phyloP scores from a whole-genome alignment of 1,140 invertebrate genomes.

The Drosophila dunni region DNA sequence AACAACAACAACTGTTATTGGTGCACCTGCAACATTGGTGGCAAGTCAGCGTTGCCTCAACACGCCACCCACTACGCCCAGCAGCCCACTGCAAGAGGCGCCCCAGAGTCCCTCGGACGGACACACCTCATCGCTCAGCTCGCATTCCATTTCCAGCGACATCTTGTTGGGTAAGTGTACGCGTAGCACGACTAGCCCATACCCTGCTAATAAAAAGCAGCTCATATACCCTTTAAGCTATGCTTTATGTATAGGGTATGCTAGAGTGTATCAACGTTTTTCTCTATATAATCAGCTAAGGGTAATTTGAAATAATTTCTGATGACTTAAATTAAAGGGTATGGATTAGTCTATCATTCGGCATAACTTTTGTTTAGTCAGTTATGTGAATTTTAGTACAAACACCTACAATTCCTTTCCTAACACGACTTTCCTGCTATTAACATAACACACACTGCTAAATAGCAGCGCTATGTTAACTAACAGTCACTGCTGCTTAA shows the following conservation, averaged over 20 bases:
- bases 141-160: conserved; percentile 77
- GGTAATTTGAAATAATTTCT: no score
- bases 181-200: background rate
- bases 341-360: background rate
- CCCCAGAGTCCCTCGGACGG: conserved; percentile 79
- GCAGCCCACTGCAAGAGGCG: conserved; percentile 74
- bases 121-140: conserved; percentile 78
- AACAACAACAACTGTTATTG: conserved; percentile 25
- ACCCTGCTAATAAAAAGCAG: background rate
- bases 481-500: no score
- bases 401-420: no score
- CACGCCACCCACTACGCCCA: conserved; percentile 80
- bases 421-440: no score
- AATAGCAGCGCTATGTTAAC: no score
- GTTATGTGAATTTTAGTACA: no score
- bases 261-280: no score
- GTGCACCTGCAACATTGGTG: conserved; percentile 50
- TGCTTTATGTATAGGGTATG: no score
- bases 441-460: no score
- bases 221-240: no score
- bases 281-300: no score
- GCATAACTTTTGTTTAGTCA: no score
- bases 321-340: background rate
- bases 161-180: conserved; percentile 70
- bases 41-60: conserved; percentile 66